These are phyloP conservation scores for Listronotus bonariensis DNA, from an alignment of 1,140 invertebrate genomes.

Conservation along the genomic window DNA sequence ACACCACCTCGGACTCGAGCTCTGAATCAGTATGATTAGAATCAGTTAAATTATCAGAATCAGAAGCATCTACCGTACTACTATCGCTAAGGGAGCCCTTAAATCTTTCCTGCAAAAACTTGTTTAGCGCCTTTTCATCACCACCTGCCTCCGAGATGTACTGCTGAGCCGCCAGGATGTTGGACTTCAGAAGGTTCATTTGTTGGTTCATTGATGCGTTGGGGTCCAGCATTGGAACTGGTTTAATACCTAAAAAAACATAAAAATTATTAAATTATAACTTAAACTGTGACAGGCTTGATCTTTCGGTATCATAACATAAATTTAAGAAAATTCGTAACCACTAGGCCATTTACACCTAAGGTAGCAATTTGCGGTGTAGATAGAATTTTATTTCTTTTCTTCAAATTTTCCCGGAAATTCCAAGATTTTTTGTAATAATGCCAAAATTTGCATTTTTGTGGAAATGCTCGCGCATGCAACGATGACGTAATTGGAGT, in stretches of 20 bases:
- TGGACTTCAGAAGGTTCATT: slow-evolving; percentile 64
- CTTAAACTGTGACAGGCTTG: no score
- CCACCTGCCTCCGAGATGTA: slow-evolving; percentile 59
- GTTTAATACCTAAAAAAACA: slow-evolving; percentile 59
- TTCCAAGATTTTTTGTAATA: no score
- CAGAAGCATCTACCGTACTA: slow-evolving; percentile 59
- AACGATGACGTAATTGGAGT: no score
- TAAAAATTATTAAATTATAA: no score
- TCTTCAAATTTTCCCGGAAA: no score
- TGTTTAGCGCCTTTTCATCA: slow-evolving; percentile 58
- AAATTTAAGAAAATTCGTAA: no score
- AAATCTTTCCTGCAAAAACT: slow-evolving; percentile 59
- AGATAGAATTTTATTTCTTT: no score
- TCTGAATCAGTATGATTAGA: slow-evolving; percentile 58
- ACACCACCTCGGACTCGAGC: slow-evolving; percentile 54
- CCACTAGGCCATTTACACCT: no score
- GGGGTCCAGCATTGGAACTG: slow-evolving; percentile 62
- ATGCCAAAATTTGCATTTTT: no score
- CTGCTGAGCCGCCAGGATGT: slow-evolving; percentile 63
- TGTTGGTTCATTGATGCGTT: slow-evolving; percentile 64
- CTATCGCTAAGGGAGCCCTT: slow-evolving; percentile 58
- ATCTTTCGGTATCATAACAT: no score
- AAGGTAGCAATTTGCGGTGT: no score
- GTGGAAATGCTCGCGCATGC: no score
- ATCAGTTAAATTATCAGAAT: slow-evolving; percentile 61